Evolutionary conservation across 2,113 vertebrate genomes (phyloP).

Genomic region (Ivindomyrus marchei): DNA sequence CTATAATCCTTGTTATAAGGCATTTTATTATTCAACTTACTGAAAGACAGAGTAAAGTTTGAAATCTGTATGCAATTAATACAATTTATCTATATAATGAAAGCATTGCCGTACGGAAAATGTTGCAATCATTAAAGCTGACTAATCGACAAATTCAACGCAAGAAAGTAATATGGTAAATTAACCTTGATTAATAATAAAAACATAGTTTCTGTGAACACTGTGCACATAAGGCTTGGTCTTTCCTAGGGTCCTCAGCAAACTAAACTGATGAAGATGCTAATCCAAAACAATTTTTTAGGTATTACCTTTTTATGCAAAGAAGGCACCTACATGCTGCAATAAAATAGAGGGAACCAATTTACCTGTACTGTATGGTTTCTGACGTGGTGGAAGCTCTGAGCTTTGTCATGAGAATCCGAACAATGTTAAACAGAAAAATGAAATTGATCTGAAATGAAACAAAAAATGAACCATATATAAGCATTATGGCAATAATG

Average conservation of each 20-base stretch:
- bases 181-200: not conserved
- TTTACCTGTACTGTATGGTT: constrained; percentile 76
- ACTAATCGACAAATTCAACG: not conserved
- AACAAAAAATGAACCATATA: not conserved
- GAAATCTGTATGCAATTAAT: not conserved
- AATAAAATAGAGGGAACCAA: not conserved
- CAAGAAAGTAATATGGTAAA: not conserved
- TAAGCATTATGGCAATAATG: not conserved
- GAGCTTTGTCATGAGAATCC: constrained; percentile 93
- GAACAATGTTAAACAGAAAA: constrained; percentile 93
- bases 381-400: constrained; percentile 87
- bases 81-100: not conserved
- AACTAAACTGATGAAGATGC: not conserved
- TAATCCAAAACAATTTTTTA: not conserved
- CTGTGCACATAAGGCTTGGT: not conserved
- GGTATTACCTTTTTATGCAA: not conserved
- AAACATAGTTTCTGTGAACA: not conserved
- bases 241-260: not conserved
- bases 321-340: not conserved
- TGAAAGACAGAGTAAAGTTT: not conserved
- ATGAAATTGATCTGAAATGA: constrained; percentile 82
- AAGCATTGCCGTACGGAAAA: not conserved
- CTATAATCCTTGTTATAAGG: not conserved
- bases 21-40: not conserved
- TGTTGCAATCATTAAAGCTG: not conserved